Evolutionary conservation across 2,797 vertebrate genomes (phyloP).

Genomic region (Acrossocheilus fasciatus): DNA sequence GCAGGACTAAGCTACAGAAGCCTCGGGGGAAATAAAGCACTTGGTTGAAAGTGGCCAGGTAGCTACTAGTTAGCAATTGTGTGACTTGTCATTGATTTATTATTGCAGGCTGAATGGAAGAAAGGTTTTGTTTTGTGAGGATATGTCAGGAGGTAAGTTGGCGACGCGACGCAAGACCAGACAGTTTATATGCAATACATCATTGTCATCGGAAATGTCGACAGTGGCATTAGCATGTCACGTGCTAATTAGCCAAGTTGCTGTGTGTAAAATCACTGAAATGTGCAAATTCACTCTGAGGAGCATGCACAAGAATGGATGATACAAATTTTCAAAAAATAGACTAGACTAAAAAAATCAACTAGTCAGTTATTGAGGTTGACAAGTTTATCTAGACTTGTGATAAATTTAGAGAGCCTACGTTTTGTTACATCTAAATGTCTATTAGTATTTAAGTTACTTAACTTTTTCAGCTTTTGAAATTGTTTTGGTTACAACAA

Average conservation of each 20-base stretch:
- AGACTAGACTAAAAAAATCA: background rate
- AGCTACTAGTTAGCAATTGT: slow-evolving; percentile 29
- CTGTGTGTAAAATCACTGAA: background rate
- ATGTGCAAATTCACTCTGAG: background rate
- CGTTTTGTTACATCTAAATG: background rate
- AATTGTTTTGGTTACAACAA: too few species aligned
- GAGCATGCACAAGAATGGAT: background rate
- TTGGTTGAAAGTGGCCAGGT: slow-evolving; percentile 5
- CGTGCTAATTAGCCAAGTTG: background rate
- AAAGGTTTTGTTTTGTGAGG: slow-evolving; percentile 9
- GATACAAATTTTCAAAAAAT: background rate
- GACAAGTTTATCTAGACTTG: background rate
- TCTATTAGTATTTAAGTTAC: background rate
- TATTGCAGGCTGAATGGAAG: slow-evolving; percentile 4
- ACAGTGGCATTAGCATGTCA: slow-evolving; percentile 11
- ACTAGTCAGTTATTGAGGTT: background rate
- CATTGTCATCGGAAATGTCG: slow-evolving; percentile 8
- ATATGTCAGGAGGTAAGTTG: slow-evolving; percentile 11
- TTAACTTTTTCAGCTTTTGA: background rate
- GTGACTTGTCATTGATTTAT: slow-evolving; percentile 37
- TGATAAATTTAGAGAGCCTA: background rate
- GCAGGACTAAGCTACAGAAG: slow-evolving; percentile 3
- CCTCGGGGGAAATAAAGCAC: slow-evolving; percentile 21
- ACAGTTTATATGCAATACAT: background rate
- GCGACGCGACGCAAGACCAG: background rate